A percentile compares a stretch with the other conserved stretches of the same genome.
Evolutionary conservation across 23 tunicate species (phyloP).

Genomic region (Styela plicata): DNA sequence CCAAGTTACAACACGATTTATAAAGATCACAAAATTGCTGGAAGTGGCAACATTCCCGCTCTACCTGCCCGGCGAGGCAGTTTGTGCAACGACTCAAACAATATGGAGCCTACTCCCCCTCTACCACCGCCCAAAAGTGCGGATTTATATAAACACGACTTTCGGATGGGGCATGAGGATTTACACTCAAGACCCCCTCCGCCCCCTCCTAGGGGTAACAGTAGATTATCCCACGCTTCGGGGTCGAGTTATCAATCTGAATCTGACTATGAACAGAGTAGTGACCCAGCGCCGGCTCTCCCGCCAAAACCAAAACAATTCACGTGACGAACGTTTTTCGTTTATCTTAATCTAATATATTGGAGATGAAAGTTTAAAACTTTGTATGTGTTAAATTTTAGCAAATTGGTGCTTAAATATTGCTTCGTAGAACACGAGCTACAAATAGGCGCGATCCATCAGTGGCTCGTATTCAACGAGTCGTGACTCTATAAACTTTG

Average conservation of each 20-base stretch:
- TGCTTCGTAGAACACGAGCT: no score
- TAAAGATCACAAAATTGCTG: neutral
- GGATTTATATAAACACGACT: neutral
- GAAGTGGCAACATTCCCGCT: neutral
- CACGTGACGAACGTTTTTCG: no score
- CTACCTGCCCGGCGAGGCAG: neutral
- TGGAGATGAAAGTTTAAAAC: no score
- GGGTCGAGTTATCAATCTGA: neutral
- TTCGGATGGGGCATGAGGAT: constrained; percentile 14
- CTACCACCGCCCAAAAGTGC: constrained; percentile 11
- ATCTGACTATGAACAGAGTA: neutral
- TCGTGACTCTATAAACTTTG: no score
- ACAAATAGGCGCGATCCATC: no score
- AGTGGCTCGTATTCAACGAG: no score
- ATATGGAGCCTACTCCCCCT: neutral
- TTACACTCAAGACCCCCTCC: constrained; percentile 29
- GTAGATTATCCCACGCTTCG: neutral
- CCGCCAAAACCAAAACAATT: constrained; percentile 16
- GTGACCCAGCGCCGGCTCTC: neutral
- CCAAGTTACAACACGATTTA: constrained; percentile 1
- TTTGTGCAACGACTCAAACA: neutral
- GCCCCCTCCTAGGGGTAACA: constrained; percentile 26
- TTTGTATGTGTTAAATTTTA: no score
- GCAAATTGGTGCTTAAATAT: no score
- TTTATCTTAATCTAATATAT: no score